Percentiles rank a stretch among this genome's conserved stretches.
Evolutionary conservation across 1,140 invertebrate species (phyloP).

Genomic region (Pseudomyrmex pallidus): DNA sequence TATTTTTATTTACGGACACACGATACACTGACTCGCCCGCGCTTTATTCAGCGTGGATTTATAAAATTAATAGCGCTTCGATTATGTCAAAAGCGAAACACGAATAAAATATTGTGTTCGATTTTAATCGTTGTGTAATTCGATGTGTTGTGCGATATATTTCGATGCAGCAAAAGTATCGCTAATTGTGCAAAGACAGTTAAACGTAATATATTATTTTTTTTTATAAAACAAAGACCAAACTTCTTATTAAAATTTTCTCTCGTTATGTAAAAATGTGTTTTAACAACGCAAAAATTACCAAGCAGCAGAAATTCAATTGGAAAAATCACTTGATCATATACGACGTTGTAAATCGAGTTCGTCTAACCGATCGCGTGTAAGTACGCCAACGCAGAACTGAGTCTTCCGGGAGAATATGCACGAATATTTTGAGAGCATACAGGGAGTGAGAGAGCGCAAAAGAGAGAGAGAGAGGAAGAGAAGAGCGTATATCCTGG

Average conservation of each 20-base stretch:
- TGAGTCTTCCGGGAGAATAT: conserved; percentile 1
- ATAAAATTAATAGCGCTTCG: conserved; percentile 49
- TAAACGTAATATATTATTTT: too few relatives aligned
- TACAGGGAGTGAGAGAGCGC: background rate
- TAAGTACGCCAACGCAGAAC: background rate
- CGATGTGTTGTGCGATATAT: conserved; percentile 18
- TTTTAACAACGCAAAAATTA: conserved; percentile 2
- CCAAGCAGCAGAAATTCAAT: background rate
- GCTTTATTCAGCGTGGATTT: conserved; percentile 24
- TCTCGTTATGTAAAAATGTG: background rate
- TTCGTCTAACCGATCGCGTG: background rate
- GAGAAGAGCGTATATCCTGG: background rate
- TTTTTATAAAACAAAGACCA: too few relatives aligned
- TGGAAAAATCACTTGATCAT: background rate
- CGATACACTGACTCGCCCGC: background rate
- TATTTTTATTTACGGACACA: conserved; percentile 47
- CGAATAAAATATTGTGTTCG: conserved; percentile 53
- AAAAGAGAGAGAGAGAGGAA: too few relatives aligned
- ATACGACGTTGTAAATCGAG: conserved; percentile 22
- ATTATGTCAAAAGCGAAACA: conserved; percentile 29
- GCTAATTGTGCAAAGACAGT: conserved; percentile 7
- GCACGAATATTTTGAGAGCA: conserved; percentile 64
- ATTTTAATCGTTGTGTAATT: conserved; percentile 45
- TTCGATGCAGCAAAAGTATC: conserved; percentile 12
- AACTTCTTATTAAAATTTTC: too few relatives aligned